Evolutionary conservation across 2,113 vertebrate genomes (phyloP).

Genomic region (Calypte anna): DNA sequence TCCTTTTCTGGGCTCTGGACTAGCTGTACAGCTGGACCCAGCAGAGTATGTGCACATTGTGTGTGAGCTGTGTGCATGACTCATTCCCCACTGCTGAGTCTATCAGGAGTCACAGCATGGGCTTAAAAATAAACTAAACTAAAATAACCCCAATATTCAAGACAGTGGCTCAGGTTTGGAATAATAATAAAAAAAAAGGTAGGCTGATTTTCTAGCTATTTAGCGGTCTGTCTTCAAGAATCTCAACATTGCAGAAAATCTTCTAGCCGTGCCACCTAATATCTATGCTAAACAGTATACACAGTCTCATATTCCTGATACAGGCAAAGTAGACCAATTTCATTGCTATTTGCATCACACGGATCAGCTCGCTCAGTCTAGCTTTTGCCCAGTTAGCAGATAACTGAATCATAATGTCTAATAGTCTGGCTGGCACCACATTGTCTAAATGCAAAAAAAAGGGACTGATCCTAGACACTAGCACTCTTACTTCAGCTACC

Average conservation of each 20-base stretch:
- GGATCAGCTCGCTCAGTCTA: conserved; percentile 65
- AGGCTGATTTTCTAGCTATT: neutral
- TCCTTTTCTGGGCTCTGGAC: neutral
- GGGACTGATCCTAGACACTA: neutral
- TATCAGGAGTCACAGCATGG: neutral
- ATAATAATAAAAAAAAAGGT: neutral
- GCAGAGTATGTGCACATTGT: neutral
- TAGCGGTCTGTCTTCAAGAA: neutral
- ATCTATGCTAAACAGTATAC: neutral
- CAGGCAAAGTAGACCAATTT: conserved; percentile 70
- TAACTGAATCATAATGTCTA: conserved; percentile 72
- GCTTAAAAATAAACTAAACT: neutral
- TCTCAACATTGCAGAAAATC: neutral
- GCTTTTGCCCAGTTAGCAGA: conserved; percentile 72
- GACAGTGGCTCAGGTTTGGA: neutral
- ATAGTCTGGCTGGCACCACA: conserved; percentile 62
- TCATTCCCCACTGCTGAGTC: neutral
- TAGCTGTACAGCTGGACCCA: neutral
- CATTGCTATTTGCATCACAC: conserved; percentile 69
- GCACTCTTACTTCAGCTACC: neutral
- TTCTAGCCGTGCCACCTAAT: neutral
- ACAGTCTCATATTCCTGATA: conserved; percentile 58
- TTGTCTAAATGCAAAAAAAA: conserved; percentile 55
- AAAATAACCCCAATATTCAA: neutral
- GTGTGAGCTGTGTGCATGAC: neutral